Percentiles rank a stretch among this genome's conserved stretches.
Conservation (phyloP, 2,797 vertebrate genomes). For the Phoeniculus purpureus region DNA sequence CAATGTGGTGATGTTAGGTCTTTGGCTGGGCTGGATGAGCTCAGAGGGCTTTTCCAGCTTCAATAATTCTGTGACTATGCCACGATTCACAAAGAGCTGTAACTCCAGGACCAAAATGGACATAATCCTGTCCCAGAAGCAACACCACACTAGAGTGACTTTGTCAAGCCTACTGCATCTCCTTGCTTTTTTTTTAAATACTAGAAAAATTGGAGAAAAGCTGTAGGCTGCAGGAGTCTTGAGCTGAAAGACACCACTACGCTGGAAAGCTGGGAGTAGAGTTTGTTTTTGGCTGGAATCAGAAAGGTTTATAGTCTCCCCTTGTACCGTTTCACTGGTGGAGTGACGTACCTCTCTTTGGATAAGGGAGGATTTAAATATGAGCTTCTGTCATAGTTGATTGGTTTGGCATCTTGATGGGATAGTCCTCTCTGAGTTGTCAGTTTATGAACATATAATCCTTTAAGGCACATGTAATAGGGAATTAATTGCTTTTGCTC, state of each 20-base stretch:
- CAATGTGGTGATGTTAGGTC: too few relatives aligned
- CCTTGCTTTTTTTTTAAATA: background rate
- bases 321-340: background rate
- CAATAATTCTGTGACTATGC: too few relatives aligned
- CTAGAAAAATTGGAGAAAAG: background rate
- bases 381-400: background rate
- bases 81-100: background rate
- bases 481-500: constrained; percentile 48
- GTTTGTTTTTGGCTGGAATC: background rate
- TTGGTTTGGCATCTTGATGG: constrained; percentile 13
- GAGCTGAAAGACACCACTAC: background rate
- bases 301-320: background rate
- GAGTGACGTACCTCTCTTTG: background rate
- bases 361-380: background rate
- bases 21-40: too few relatives aligned
- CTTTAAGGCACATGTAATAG: constrained; percentile 17
- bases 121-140: background rate
- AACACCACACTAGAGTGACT: rapidly evolving
- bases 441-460: constrained; percentile 45
- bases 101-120: background rate
- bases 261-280: background rate
- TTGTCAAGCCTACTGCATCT: background rate
- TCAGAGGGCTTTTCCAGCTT: too few relatives aligned
- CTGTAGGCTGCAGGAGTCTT: background rate
- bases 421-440: constrained; percentile 1